These are phyloP conservation scores for Salpingus planirostris DNA, from an alignment of 2,888 invertebrate genomes.

Conservation along the genomic window DNA sequence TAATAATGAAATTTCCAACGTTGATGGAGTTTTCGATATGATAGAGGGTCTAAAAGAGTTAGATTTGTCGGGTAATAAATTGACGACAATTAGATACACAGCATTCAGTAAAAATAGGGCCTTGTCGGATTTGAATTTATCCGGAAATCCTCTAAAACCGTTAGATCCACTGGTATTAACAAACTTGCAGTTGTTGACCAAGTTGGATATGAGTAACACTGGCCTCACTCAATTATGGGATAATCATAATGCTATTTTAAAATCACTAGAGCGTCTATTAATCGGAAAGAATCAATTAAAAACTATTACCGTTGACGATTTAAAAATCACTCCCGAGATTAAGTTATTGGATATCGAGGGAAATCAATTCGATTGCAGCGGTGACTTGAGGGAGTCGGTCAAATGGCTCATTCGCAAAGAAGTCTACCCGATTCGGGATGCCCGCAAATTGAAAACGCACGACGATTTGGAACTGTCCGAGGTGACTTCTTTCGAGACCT, in stretches of 20 bases:
- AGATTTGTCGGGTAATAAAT: conserved; percentile 63
- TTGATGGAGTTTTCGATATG: conserved; percentile 47
- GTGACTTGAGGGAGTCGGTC: conserved; percentile 58
- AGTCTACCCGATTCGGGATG: conserved; percentile 45
- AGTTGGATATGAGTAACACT: conserved; percentile 63
- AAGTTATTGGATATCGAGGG: conserved; percentile 53
- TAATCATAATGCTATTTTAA: conserved; percentile 23
- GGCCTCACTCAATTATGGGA: conserved; percentile 59
- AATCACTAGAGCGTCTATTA: conserved; percentile 42
- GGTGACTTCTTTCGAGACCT: conserved; percentile 1
- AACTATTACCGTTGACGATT: conserved; percentile 49
- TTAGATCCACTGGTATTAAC: conserved; percentile 60
- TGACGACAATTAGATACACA: conserved; percentile 51
- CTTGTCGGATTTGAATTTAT: conserved; percentile 57
- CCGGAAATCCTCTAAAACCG: conserved; percentile 58
- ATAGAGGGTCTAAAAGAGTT: conserved; percentile 56
- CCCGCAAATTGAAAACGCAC: conserved; percentile 16
- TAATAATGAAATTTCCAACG: conserved; percentile 48
- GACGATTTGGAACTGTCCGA: conserved; percentile 14
- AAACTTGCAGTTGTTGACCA: conserved; percentile 51
- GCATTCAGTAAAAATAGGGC: conserved; percentile 59
- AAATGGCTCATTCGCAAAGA: conserved; percentile 52
- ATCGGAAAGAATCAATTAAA: conserved; percentile 52
- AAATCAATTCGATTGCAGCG: conserved; percentile 61
- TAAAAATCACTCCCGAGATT: conserved; percentile 50